phyloP scores from a whole-genome alignment of 2,888 invertebrate species.

The Mesorhabditis spiculigera region DNA sequence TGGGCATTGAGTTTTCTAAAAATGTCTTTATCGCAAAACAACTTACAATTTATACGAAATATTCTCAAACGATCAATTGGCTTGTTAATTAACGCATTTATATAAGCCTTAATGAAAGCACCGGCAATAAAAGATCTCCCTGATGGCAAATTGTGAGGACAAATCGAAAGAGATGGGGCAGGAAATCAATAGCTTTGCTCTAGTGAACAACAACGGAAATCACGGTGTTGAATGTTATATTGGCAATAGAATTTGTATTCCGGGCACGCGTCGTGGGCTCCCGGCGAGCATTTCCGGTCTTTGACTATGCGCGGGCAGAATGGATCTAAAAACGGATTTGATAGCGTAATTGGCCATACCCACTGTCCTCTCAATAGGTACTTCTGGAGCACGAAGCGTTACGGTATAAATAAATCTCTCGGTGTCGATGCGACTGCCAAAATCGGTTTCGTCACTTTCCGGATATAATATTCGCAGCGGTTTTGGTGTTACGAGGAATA shows the following conservation, averaged over 20 bases:
- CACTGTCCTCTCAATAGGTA: neutral
- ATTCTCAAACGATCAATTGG: too few relatives aligned
- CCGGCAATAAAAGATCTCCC: neutral
- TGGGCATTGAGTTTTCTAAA: too few relatives aligned
- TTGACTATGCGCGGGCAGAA: neutral
- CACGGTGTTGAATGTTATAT: constrained; percentile 4
- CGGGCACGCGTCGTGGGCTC: neutral
- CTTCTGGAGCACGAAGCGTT: neutral
- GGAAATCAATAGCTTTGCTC: neutral
- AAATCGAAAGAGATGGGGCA: neutral
- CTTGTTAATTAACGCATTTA: neutral
- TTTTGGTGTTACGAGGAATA: neutral
- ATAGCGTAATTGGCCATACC: neutral
- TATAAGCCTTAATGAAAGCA: neutral
- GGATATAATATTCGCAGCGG: neutral
- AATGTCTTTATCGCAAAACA: too few relatives aligned
- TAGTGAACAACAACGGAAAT: constrained; percentile 4
- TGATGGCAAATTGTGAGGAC: neutral
- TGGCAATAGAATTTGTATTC: constrained; percentile 5
- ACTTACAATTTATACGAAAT: too few relatives aligned
- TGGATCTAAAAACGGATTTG: neutral
- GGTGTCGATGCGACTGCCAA: neutral
- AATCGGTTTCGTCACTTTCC: neutral
- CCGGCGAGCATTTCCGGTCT: constrained; percentile 1
- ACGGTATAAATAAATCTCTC: neutral